Evolutionary conservation across 2,113 vertebrate genomes (phyloP), one percentile per base, ranked within the genome.

Genomic region (Rhinoptilus africanus): DNA sequence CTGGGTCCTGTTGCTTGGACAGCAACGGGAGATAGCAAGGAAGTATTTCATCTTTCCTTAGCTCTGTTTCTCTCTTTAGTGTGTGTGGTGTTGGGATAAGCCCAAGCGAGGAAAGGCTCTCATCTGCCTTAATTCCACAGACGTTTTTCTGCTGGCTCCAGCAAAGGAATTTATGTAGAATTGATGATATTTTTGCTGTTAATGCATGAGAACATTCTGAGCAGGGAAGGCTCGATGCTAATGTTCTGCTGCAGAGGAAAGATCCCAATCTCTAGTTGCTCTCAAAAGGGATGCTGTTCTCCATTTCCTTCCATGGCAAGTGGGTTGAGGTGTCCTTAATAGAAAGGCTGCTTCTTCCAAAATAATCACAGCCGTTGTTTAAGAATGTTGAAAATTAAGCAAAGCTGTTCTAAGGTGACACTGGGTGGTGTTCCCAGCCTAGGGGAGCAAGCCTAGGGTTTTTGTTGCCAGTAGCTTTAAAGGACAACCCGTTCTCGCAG

Each of bases 41-140:
- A 96, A 97, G 93, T 88, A 64, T 97, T 97, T 95, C 92, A 96
- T 96, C 89, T 93, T 81, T 53, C 66, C 73, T 66, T 62, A 94
- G 92, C 81, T 95, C 96, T 96, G 94, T 89, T 96, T 96, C 94
- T 95, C 89, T 97, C 93, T n/a, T 96, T 35, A 95, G 89, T 57
- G 45, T 51, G 77, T 94, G 93, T 95, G 92, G 85, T 73, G 94
- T 96, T 97, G 96, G 96, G 96, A 68, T 69, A 30, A 92, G 39
- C 93, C 96, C 96, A 96, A 95, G 81, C 0, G 0, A 96, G 69
- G 77, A 74, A 94, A 96, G 62, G 81, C 89, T 95, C 91, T 96
- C 93, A 93, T 97, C 96, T 93, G 94, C 95, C 71, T 96, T 85
- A 82, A 92, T 96, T 96, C 94, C 66, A 7, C 87, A 85, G 95